A percentile compares a stretch with the other conserved stretches of the same genome.
Evolutionary conservation across 1,140 invertebrate species (phyloP).

Genomic region (Nephila pilipes): DNA sequence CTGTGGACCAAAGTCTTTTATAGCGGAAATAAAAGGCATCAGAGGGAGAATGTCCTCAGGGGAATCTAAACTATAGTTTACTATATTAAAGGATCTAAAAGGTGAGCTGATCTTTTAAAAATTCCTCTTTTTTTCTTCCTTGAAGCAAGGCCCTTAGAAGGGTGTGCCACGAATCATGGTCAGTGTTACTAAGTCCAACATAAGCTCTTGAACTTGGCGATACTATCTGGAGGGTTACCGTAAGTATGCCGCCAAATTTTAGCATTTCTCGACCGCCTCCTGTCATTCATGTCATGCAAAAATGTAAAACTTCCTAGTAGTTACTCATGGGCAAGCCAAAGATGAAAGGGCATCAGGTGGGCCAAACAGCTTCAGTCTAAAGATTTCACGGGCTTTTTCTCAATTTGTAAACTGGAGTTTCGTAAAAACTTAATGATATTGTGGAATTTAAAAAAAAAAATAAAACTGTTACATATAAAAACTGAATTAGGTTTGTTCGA

Average conservation of each 20-base stretch:
- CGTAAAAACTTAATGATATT: too few relatives aligned
- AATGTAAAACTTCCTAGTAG: slow-evolving; percentile 28
- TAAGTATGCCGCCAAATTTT: background rate
- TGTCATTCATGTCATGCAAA: background rate
- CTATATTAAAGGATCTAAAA: slow-evolving; percentile 44
- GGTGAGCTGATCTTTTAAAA: slow-evolving; percentile 46
- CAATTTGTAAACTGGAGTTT: too few relatives aligned
- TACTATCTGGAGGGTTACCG: background rate
- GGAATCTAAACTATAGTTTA: slow-evolving; percentile 7
- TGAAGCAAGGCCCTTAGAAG: slow-evolving; percentile 45
- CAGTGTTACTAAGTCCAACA: slow-evolving; percentile 20
- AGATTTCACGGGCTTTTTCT: too few relatives aligned
- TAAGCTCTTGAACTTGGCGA: slow-evolving; percentile 25
- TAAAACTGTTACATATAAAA: too few relatives aligned
- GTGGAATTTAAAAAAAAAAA: too few relatives aligned
- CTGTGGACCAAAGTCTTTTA: slow-evolving; percentile 15
- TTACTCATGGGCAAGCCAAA: background rate
- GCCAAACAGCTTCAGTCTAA: background rate
- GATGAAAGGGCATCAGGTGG: background rate
- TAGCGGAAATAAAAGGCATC: slow-evolving; percentile 53
- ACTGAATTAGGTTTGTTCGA: too few relatives aligned
- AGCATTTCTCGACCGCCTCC: background rate
- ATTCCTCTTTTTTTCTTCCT: slow-evolving; percentile 13
- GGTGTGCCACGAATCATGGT: slow-evolving; percentile 51
- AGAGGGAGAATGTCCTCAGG: background rate